Evolutionary conservation across 92 coral and sea anemone genomes (phyloP), one percentile per base, ranked within the genome.

Genomic region (Phenganax subtilis): DNA sequence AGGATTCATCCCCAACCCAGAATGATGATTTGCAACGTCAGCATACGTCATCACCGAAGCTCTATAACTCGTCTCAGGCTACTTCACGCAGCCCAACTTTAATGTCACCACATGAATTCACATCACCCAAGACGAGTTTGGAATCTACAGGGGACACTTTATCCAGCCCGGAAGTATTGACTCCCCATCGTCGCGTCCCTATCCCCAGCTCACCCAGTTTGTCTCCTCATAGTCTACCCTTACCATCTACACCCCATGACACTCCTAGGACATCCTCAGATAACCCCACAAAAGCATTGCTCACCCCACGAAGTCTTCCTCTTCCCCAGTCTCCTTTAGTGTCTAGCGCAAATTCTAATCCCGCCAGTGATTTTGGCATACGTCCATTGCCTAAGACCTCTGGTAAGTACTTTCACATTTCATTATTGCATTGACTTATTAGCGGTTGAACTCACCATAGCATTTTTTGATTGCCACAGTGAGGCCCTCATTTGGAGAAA

Each of bases 181-280:
- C 83, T 73, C 83, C 83, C 44, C 83, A 63, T 60, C 74, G 83
- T 60, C 74, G 83, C 8, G 47, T 79, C 10, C 83, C 83, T 0
- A 25, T 79, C 27, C 83, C 83, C 15, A 31, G 83, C 53, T 79
- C 83, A 16, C 83, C 83, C 3, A 79, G 74, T 53, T 17, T 63
- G 83, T 65, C 74, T n/a, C 83, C 83, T 8, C 83, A 79, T 37
- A 79, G 83, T 20, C 60, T 79, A 9, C 83, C 83, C 67, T 25
- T 79, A 52, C 83, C 83, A 14, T 73, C 83, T 53, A 60, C 52
- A 14, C 9, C 65, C 59, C 83, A 64, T 14, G 62, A 64, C 10
- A 65, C 73, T 6, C 81, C 81, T 6, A 76, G 44, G 11, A 29
- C 51, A 30, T 76, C 81, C 20, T 28, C 72, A 3, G 51, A 28